Percentiles rank a stretch among this genome's conserved stretches.
phyloP scores from a whole-genome alignment of 35 echinoderm and acorn worm species.

The Strongylocentrotus purpuratus region DNA sequence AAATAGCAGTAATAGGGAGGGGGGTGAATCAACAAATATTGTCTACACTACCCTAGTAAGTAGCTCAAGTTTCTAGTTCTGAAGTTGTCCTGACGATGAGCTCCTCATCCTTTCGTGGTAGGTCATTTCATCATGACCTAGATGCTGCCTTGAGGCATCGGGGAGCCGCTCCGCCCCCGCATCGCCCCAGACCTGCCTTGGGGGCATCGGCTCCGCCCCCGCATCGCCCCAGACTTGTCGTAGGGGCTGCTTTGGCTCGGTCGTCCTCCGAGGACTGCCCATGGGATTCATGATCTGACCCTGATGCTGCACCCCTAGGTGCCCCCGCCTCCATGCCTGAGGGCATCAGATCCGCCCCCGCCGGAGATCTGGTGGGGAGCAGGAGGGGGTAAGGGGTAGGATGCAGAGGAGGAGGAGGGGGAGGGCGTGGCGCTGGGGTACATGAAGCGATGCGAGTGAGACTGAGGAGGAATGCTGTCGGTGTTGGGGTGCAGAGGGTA shows the following conservation, averaged over 20 bases:
- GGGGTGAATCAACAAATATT: too few relatives aligned
- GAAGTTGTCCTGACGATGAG: background rate
- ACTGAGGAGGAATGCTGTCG: background rate
- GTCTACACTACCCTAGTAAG: too few relatives aligned
- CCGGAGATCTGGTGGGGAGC: background rate
- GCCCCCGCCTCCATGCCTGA: background rate
- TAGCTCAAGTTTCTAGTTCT: background rate
- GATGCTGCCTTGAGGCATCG: background rate
- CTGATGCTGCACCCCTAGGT: background rate
- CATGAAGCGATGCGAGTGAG: background rate
- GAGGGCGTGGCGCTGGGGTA: conserved; percentile 5
- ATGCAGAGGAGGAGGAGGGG: background rate
- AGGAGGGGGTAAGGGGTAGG: background rate
- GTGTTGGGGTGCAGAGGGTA: background rate
- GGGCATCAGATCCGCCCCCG: background rate
- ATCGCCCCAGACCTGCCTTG: background rate
- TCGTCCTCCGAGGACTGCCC: background rate
- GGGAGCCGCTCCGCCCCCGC: background rate
- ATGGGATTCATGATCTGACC: background rate
- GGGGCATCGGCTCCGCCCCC: background rate
- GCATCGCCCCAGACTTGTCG: too few relatives aligned
- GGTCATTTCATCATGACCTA: background rate
- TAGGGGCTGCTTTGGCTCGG: background rate
- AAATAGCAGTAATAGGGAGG: too few relatives aligned
- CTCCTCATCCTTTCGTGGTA: background rate